phyloP scores from a whole-genome alignment of 2,888 invertebrate genomes.

The Xestia c-nigrum region DNA sequence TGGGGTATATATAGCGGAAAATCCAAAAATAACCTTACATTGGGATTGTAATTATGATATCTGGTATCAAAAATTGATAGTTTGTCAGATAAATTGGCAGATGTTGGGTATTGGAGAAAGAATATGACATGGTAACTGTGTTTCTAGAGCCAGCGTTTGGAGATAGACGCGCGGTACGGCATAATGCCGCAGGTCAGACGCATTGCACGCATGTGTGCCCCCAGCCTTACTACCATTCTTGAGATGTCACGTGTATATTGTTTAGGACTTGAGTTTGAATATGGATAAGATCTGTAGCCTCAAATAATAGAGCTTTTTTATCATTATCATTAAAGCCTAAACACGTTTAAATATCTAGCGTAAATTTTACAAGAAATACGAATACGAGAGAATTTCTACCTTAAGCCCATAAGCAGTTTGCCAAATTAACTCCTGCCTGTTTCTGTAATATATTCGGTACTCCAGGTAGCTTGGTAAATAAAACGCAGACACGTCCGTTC shows the following conservation, averaged over 20 bases:
- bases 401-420: too few species aligned
- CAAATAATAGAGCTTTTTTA: too few species aligned
- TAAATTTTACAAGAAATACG: too few species aligned
- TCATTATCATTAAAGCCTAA: too few species aligned
- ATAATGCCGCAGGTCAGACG: constrained; percentile 95
- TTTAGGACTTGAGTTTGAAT: background rate
- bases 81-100: constrained; percentile 22
- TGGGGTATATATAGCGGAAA: background rate
- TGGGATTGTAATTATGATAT: background rate
- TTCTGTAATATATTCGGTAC: too few species aligned
- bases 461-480: too few species aligned
- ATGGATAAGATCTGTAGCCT: background rate
- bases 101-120: constrained; percentile 39
- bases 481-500: too few species aligned
- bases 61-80: background rate
- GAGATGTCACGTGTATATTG: constrained; percentile 20
- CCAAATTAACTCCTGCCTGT: too few species aligned
- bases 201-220: constrained; percentile 87
- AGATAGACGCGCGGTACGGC: constrained; percentile 97
- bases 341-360: too few species aligned
- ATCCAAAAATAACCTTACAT: background rate
- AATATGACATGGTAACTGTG: constrained; percentile 68
- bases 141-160: constrained; percentile 97
- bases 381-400: too few species aligned
- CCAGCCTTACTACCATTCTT: constrained; percentile 72